Conservation (phyloP, 2,797 vertebrate species). For the Enoplosus armatus region DNA sequence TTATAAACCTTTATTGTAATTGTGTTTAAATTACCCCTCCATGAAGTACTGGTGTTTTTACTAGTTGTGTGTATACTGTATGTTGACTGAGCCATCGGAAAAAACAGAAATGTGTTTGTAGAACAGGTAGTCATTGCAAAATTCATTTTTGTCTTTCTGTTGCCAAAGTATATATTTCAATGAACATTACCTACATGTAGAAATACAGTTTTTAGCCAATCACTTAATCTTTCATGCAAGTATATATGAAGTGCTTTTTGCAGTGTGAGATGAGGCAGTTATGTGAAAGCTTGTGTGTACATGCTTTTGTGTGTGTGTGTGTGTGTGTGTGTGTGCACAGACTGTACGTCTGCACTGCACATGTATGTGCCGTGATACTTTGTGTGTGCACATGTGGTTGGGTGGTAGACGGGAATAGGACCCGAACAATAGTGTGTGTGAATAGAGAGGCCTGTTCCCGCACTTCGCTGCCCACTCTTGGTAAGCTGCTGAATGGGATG, state of each 20-base stretch:
- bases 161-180: background rate
- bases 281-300: background rate
- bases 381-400: conserved; percentile 44
- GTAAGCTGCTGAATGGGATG: conserved; percentile 56
- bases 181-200: background rate
- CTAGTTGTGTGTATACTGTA: background rate
- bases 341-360: conserved; percentile 28
- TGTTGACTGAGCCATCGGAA: background rate
- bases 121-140: background rate
- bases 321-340: background rate
- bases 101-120: background rate
- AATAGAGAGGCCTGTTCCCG: conserved; percentile 59
- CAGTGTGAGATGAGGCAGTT: background rate
- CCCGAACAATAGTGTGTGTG: conserved; percentile 61
- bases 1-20: background rate
- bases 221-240: background rate
- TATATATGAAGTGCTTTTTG: background rate
- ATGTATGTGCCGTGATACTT: conserved; percentile 3
- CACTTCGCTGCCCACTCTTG: conserved; percentile 47
- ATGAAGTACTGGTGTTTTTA: background rate
- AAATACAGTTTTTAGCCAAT: background rate
- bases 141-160: background rate
- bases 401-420: conserved; percentile 55
- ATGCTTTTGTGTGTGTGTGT: conserved; percentile 7
- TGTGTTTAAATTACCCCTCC: background rate